Conservation (phyloP, 2,113 vertebrate species). For the Lanius ludovicianus region DNA sequence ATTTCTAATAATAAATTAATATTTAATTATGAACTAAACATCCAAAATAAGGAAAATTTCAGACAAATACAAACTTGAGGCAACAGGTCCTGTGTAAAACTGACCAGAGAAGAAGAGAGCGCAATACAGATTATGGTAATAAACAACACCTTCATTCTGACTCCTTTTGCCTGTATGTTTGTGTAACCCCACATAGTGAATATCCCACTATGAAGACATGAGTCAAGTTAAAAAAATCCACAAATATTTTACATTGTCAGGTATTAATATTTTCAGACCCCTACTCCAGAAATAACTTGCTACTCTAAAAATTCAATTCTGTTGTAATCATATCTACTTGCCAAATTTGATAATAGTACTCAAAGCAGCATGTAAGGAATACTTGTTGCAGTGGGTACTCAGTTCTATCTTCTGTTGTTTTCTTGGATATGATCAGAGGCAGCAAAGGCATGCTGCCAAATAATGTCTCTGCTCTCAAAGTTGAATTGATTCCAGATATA, state of each 20-base stretch:
- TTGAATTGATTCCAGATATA: neutral
- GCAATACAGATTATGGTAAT: neutral
- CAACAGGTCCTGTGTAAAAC: neutral
- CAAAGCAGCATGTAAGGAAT: neutral
- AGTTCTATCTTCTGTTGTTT: neutral
- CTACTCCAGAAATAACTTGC: neutral
- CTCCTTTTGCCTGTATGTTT: neutral
- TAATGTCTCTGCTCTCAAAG: neutral
- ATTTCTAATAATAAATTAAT: neutral
- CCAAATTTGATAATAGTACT: neutral
- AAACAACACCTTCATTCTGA: neutral
- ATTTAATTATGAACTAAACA: neutral
- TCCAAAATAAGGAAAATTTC: neutral
- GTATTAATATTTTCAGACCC: neutral
- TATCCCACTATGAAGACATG: neutral
- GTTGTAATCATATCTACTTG: neutral
- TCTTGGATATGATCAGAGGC: neutral
- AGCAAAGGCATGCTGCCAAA: neutral
- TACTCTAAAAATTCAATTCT: neutral
- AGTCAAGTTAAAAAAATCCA: neutral
- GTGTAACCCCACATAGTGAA: neutral
- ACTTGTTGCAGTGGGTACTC: neutral
- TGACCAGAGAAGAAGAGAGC: neutral
- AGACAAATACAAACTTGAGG: neutral
- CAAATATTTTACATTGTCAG: neutral